Conservation (phyloP, 2,113 vertebrate genomes). For the Ictalurus punctatus region DNA sequence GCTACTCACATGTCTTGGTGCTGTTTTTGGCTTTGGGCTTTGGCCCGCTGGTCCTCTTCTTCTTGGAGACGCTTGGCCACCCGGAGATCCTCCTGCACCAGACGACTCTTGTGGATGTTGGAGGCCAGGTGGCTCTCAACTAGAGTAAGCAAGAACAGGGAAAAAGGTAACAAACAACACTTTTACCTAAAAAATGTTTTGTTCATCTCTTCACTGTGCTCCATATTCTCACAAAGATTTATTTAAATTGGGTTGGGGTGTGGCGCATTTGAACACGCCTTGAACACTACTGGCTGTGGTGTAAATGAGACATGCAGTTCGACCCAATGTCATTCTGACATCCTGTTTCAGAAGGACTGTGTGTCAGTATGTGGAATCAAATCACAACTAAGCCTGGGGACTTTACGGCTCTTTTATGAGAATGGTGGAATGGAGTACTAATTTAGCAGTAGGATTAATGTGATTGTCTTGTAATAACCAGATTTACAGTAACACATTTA, state of each 20-base stretch:
- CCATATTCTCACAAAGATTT: not conserved
- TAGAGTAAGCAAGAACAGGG: constrained; percentile 63
- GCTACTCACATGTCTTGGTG: constrained; percentile 81
- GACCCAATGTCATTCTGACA: not conserved
- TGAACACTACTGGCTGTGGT: not conserved
- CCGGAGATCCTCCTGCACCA: constrained; percentile 90
- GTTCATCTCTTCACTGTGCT: not conserved
- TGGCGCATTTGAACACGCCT: not conserved
- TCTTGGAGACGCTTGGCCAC: constrained; percentile 93
- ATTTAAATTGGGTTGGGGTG: not conserved
- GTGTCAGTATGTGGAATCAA: not conserved
- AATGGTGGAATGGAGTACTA: not conserved
- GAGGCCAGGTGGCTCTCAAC: constrained; percentile 97
- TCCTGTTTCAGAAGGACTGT: not conserved
- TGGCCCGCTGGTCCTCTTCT: constrained; percentile 88
- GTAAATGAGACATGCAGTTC: not conserved
- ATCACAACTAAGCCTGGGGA: not conserved
- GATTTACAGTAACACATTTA: not conserved
- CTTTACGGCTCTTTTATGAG: not conserved
- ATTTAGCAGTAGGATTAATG: not conserved
- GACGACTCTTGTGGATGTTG: constrained; percentile 89
- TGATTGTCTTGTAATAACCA: not conserved
- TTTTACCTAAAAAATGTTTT: not conserved
- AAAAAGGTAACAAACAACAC: not conserved
- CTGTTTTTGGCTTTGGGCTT: constrained; percentile 77